These are phyloP conservation scores for Drosophila elegans DNA, from an alignment of 1,140 invertebrate species.

Conservation along the genomic window DNA sequence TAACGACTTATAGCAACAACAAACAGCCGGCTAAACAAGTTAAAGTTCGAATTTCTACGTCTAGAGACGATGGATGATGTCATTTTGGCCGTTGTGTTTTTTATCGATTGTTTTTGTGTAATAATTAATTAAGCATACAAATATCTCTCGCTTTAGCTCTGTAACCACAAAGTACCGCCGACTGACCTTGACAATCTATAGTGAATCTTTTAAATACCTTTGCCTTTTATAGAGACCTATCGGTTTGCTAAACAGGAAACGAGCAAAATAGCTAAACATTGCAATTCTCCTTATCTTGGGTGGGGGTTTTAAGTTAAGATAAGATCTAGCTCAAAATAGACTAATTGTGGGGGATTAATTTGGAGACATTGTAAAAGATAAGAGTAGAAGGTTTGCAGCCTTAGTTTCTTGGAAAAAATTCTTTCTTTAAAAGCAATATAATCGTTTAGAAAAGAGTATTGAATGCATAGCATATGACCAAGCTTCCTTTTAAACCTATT, in stretches of 20 bases:
- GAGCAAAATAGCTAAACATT: not conserved
- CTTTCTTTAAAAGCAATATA: too few species aligned
- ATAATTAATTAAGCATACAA: slow-evolving; percentile 74
- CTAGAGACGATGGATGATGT: slow-evolving; percentile 59
- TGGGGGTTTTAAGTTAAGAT: not conserved
- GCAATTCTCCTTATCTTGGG: slow-evolving; percentile 13
- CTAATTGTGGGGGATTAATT: not conserved
- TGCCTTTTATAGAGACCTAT: not conserved
- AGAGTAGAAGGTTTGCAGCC: not conserved
- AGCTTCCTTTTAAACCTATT: not conserved
- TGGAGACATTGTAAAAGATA: not conserved
- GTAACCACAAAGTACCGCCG: slow-evolving; percentile 44
- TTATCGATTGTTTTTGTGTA: slow-evolving; percentile 69
- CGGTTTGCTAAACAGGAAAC: not conserved
- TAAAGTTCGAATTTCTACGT: slow-evolving; percentile 50
- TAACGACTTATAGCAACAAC: slow-evolving; percentile 33
- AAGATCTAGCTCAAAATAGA: slow-evolving; percentile 10
- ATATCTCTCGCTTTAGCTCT: slow-evolving; percentile 17
- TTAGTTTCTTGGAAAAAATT: not conserved
- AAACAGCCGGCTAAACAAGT: slow-evolving; percentile 52
- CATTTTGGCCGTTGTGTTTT: slow-evolving; percentile 54
- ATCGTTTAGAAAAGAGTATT: too few species aligned
- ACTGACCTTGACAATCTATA: slow-evolving; percentile 55
- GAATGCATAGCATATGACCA: too few species aligned
- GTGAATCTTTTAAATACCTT: slow-evolving; percentile 9